A percentile compares a stretch with the other conserved stretches of the same genome.
Evolutionary conservation across 92 coral and sea anemone genomes (phyloP).

Genomic region (Phenganax marumi): DNA sequence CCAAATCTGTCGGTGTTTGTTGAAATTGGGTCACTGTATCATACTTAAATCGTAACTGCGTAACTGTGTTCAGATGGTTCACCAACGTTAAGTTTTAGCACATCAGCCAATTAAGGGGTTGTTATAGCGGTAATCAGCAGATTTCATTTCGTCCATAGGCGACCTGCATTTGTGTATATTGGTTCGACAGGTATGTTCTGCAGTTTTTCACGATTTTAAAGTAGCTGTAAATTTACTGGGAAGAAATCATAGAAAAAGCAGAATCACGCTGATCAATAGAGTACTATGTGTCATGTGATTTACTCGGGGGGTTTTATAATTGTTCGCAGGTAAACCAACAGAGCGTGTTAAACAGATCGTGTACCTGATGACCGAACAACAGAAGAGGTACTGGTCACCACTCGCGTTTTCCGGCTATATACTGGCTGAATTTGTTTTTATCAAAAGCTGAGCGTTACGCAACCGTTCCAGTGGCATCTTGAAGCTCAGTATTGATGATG

Average conservation of each 20-base stretch:
- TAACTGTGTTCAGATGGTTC: too few species aligned
- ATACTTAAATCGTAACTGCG: too few species aligned
- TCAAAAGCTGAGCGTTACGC: not conserved
- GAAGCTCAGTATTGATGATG: too few species aligned
- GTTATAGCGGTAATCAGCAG: not conserved
- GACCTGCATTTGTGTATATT: constrained; percentile 92
- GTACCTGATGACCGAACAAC: constrained; percentile 71
- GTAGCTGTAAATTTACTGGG: not conserved
- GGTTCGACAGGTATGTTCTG: constrained; percentile 81
- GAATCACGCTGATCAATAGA: too few species aligned
- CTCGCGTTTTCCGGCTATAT: not conserved
- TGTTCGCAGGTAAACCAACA: constrained; percentile 78
- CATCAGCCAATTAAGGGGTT: too few species aligned
- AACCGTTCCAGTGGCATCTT: too few species aligned
- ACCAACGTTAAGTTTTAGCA: too few species aligned
- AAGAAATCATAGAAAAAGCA: too few species aligned
- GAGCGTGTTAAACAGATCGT: constrained; percentile 93
- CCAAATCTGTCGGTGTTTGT: too few species aligned
- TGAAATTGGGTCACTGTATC: too few species aligned
- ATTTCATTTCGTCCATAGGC: constrained; percentile 55
- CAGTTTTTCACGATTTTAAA: not conserved
- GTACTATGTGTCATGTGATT: too few species aligned
- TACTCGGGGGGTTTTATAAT: not conserved
- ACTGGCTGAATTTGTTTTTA: not conserved
- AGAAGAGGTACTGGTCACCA: constrained; percentile 65